Percentiles rank a stretch among this genome's conserved stretches.
phyloP scores from a whole-genome alignment of 2,888 invertebrate genomes.

The Heliconius erato region DNA sequence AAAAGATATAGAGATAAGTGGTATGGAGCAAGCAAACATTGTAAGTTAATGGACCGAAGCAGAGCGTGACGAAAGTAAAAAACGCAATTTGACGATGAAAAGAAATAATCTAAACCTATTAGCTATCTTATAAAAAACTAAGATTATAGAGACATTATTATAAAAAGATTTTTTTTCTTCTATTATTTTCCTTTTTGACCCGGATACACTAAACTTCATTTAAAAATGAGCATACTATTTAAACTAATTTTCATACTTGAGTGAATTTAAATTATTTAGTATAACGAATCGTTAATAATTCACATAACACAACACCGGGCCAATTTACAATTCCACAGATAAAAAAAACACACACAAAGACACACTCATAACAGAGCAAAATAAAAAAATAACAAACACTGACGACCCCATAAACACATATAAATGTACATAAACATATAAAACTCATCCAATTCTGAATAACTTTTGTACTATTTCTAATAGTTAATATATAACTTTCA shows the following conservation, averaged over 20 bases:
- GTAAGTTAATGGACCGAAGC: constrained; percentile 65
- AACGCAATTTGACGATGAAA: constrained; percentile 64
- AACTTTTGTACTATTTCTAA: constrained; percentile 30
- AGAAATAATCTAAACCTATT: constrained; percentile 34
- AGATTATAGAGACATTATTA: constrained; percentile 1
- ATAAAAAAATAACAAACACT: constrained; percentile 32
- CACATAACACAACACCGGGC: background rate
- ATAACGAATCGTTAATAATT: constrained; percentile 2
- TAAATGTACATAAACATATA: constrained; percentile 28
- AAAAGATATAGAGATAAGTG: constrained; percentile 56
- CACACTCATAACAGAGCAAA: background rate
- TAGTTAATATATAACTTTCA: constrained; percentile 47
- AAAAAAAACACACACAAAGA: background rate
- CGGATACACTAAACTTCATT: background rate
- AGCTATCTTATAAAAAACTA: constrained; percentile 7
- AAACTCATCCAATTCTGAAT: constrained; percentile 24
- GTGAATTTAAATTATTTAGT: background rate
- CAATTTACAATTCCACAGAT: background rate
- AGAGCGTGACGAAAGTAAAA: constrained; percentile 72
- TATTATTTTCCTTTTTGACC: no score
- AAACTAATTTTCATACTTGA: background rate
- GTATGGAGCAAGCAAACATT: constrained; percentile 61
- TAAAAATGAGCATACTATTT: background rate
- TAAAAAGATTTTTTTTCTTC: background rate
- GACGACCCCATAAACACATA: constrained; percentile 27